Base-by-base conservation (phyloP, 2,888 invertebrate species). In the Dolomedes plantarius region DNA sequence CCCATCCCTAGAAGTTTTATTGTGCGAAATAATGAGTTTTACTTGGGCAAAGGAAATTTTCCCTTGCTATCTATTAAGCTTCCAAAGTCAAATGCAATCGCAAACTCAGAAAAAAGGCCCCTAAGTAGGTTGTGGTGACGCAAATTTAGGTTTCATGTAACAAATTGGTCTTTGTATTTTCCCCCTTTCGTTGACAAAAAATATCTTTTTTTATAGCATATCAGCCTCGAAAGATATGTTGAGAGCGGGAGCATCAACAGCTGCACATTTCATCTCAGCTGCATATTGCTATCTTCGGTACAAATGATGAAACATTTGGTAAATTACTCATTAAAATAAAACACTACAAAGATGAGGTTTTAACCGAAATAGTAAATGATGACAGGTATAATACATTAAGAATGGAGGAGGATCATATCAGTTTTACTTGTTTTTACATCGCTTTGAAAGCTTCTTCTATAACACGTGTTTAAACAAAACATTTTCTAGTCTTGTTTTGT, bases 91-190 rank as follows among this genome's bases (percentile, higher is more conserved):
- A 36, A 36, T n/a, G n/a, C n/a, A 36, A 36, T 36, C 9, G 36
- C 9, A 16, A 46, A 23, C 23, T 56, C 23, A 23, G 56, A 23
- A 46, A 77, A 77, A 46, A 36, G 27, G 11, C 16, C 32, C 56
- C 0, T 56, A 68, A 28, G 68, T 56, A 19, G 19, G 71, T 71
- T 62, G 68, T 31, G 16, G 28, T 29, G 39, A 29, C 39, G 27
- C 19, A 67, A 67, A 69, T 31, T 67, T 65, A 32, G 28, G 73
- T 41, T 69, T 82, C 82, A 29, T 32, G 75, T 75, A 75, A 64
- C 82, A 75, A 56, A 74, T 75, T 75, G 46, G 46, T 29, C 82
- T 75, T 82, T 75, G 82, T 82, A 9, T 41, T 9, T 28, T 19
- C 27, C 36, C 56, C 23, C 23, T 23, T 23, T 16, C 23, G 5